Evolutionary conservation across 2,888 invertebrate genomes (phyloP).

Genomic region (Hoplodrina blanda): DNA sequence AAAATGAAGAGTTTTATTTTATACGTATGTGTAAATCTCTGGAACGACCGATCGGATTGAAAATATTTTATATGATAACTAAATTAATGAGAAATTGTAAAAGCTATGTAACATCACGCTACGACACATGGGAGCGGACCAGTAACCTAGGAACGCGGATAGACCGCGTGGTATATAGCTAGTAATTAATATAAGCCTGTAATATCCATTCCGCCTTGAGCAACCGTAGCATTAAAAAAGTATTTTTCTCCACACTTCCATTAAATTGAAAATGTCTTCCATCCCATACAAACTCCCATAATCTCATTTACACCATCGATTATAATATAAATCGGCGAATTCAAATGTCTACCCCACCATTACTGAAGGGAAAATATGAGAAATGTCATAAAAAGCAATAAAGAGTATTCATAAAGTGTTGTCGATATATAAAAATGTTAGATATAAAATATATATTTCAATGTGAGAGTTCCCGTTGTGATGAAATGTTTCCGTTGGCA

Average conservation of each 20-base stretch:
- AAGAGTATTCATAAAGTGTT: conserved; percentile 81
- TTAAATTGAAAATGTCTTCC: background rate
- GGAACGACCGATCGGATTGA: no score
- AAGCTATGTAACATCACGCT: no score
- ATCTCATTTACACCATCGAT: conserved; percentile 81
- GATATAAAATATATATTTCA: conserved; percentile 75
- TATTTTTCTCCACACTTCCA: background rate
- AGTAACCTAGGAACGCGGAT: no score
- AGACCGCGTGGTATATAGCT: no score
- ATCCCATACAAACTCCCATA: conserved; percentile 43
- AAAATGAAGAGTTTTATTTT: no score
- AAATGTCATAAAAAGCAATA: conserved; percentile 85
- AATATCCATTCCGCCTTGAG: no score
- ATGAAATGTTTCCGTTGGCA: conserved; percentile 60
- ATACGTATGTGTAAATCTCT: no score
- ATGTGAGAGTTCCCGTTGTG: conserved; percentile 69
- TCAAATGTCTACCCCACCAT: conserved; percentile 79
- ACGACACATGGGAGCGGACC: no score
- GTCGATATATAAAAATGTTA: conserved; percentile 75
- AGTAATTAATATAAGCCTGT: no score
- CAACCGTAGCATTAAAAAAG: background rate
- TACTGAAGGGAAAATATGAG: conserved; percentile 76
- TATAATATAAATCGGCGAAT: conserved; percentile 87
- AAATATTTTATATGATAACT: no score
- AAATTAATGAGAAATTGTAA: no score